Evolutionary conservation across 1,140 invertebrate genomes (phyloP).

Genomic region (Lordiphosa collinella): DNA sequence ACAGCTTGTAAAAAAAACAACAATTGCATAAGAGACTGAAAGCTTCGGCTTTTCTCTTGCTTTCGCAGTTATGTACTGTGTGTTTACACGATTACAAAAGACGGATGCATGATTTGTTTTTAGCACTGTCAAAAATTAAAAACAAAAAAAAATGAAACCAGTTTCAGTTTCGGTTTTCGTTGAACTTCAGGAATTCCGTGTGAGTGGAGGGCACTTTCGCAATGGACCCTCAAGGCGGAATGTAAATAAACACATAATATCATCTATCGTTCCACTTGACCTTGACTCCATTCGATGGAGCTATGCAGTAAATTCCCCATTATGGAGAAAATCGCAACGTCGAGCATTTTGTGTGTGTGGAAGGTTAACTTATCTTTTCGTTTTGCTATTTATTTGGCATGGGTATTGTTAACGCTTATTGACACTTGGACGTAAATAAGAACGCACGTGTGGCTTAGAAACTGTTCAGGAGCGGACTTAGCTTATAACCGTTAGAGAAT

Average conservation of each 20-base stretch:
- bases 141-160: conserved; percentile 29
- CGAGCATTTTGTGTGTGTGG: conserved; percentile 22
- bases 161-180: conserved; percentile 37
- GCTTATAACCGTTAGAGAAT: too few relatives aligned
- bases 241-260: conserved; percentile 31
- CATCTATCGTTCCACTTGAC: conserved; percentile 37
- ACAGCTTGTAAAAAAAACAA: conserved; percentile 27
- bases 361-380: neutral
- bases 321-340: conserved; percentile 32
- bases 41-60: conserved; percentile 10
- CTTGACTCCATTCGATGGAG: conserved; percentile 50
- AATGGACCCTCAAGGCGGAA: conserved; percentile 26
- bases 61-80: conserved; percentile 11
- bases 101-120: conserved; percentile 28
- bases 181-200: conserved; percentile 57
- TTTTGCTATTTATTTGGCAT: neutral
- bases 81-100: conserved; percentile 31
- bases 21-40: conserved; percentile 27
- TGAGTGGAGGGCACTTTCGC: conserved; percentile 43
- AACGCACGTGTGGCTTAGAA: conserved; percentile 19
- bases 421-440: neutral
- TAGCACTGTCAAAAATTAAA: conserved; percentile 2
- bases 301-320: conserved; percentile 17
- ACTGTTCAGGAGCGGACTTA: conserved; percentile 5
- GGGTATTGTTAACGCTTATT: neutral